These are phyloP conservation scores for Oscheius myriophilus DNA, from an alignment of 2,888 invertebrate genomes.

Conservation along the genomic window DNA sequence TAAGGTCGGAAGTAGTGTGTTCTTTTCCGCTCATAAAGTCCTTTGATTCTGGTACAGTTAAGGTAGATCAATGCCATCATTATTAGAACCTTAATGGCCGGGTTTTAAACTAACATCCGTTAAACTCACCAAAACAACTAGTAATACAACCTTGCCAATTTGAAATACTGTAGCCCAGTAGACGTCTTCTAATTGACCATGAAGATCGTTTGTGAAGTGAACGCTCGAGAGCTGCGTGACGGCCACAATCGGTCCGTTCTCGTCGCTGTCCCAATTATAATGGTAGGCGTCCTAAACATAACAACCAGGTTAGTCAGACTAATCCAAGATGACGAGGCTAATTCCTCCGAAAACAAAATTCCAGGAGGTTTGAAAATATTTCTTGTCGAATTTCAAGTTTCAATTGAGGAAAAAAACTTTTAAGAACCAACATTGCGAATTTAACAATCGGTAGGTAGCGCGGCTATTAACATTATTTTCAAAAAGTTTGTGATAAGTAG, in stretches of 20 bases:
- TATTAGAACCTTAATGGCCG: conserved; percentile 42
- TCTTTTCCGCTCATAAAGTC: conserved; percentile 54
- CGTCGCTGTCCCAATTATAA: conserved; percentile 45
- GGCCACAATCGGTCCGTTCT: conserved; percentile 31
- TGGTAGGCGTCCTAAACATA: conserved; percentile 38
- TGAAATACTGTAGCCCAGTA: conserved; percentile 46
- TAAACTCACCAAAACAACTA: conserved; percentile 38
- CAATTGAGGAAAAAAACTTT: too few species aligned
- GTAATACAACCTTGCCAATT: conserved; percentile 46
- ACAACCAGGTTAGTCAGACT: neutral
- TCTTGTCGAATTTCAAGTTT: too few species aligned
- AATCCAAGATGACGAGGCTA: neutral
- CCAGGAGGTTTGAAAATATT: too few species aligned
- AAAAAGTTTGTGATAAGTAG: too few species aligned
- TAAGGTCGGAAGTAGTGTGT: conserved; percentile 59
- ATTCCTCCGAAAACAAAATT: neutral
- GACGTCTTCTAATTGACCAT: conserved; percentile 10
- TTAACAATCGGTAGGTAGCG: too few species aligned
- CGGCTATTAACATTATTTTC: too few species aligned
- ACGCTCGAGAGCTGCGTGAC: conserved; percentile 44
- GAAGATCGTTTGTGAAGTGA: conserved; percentile 43
- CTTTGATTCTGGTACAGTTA: conserved; percentile 54
- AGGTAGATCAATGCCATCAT: conserved; percentile 56
- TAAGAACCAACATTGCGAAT: too few species aligned
- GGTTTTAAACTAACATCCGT: neutral